Evolutionary conservation across 2,113 vertebrate genomes (phyloP), one percentile per base, ranked within the genome.

Genomic region (Cyprinodon brontotheroides): DNA sequence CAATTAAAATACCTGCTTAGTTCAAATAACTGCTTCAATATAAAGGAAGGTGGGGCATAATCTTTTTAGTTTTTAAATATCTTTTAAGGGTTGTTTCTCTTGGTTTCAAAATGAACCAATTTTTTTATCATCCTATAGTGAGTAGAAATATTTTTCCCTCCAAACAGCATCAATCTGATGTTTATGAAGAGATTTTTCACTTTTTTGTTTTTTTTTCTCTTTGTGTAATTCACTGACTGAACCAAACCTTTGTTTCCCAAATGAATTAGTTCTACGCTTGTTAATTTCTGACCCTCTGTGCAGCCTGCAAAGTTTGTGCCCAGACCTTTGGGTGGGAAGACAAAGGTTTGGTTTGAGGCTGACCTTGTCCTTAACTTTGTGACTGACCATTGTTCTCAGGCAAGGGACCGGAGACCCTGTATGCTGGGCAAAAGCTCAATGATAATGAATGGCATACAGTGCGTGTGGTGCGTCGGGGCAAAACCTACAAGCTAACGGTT

Each of bases 371-470:
- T 94, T 95, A 95, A 95, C 92, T 93, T 89, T 94, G 85, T 95
- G 86, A 92, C 90, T 92, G 93, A 93, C 88, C 91, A 82, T 93
- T 93, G 82, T 95, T 87, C 89, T 89, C 94, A 99, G 98, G 98
- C 96, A 99, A 99, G 94, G 98, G 98, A 94, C 98, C 98, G 41
- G 98, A 99, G 94, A 98, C 95, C 72, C 95, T 99, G 90, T 99
- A 98, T 88, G 98, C 98, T 38, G 98, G 98, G 79, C 97, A 99
- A 95, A 99, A 99, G 74, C 97, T 99, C 91, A 99, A 99, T 87
- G 98, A 99, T 95, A 99, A 99, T n/a, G 97, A 98, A 82, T 99
- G 98, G 98, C 98, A 99, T 94, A 99, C 97, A 3, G 97, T 99
- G n/a, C 95, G 97, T 2, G 98, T 99, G 82, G 95, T 98, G 87